Percentiles rank a stretch among this genome's conserved stretches.
phyloP scores from a whole-genome alignment of 2,113 vertebrate genomes.

The Dascyllus trimaculatus region DNA sequence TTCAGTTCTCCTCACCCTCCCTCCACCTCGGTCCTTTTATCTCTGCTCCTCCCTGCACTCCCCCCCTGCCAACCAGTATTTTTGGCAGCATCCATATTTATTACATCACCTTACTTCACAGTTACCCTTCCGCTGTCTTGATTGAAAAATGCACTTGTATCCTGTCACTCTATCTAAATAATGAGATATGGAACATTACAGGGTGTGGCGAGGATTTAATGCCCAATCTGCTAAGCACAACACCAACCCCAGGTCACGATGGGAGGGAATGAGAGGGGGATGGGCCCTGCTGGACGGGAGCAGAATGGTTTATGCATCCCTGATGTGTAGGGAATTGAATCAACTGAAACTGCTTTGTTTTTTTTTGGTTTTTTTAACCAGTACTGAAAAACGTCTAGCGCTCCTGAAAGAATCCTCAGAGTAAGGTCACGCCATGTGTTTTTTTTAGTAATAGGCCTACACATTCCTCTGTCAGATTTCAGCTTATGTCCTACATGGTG shows the following conservation, averaged over 20 bases:
- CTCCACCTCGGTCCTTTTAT: slow-evolving; percentile 12
- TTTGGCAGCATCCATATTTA: slow-evolving; percentile 57
- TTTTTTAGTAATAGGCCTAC: slow-evolving; percentile 14
- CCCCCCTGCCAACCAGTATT: background rate
- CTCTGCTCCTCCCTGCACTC: slow-evolving; percentile 22
- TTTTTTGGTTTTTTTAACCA: no score
- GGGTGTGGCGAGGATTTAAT: slow-evolving; percentile 67
- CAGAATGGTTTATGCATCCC: slow-evolving; percentile 34
- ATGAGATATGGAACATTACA: slow-evolving; percentile 54
- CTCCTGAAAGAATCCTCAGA: slow-evolving; percentile 20
- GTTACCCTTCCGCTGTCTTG: slow-evolving; percentile 23
- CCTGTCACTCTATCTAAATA: slow-evolving; percentile 65
- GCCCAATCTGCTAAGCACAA: slow-evolving; percentile 62
- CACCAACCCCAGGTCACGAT: slow-evolving; percentile 45
- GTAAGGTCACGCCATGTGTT: slow-evolving; percentile 22
- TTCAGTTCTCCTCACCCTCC: slow-evolving; percentile 14
- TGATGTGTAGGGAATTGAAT: slow-evolving; percentile 39
- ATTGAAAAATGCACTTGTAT: slow-evolving; percentile 58
- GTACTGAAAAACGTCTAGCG: slow-evolving; percentile 5
- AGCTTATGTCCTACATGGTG: slow-evolving; percentile 45
- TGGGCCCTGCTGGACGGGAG: slow-evolving; percentile 26
- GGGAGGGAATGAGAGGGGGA: slow-evolving; percentile 14
- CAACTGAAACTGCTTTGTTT: slow-evolving; percentile 43
- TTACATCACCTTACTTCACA: slow-evolving; percentile 31
- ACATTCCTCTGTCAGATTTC: slow-evolving; percentile 35